Conservation (phyloP, 2,888 invertebrate genomes). For the Hypomecis atomaria region DNA sequence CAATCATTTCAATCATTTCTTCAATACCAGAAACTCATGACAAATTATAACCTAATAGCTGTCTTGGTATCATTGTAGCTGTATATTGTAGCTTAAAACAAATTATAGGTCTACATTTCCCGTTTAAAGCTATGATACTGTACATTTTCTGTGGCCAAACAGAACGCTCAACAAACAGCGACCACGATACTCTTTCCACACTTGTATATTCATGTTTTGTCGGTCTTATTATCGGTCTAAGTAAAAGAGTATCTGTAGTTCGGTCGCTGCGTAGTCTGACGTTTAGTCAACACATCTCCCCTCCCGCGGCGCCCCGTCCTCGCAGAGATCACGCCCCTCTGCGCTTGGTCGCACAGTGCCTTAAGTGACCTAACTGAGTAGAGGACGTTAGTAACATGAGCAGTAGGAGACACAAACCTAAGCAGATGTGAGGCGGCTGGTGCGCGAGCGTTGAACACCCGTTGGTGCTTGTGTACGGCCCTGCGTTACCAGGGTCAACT, state of each 20-base stretch:
- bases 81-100: too few relatives aligned
- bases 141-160: conserved; percentile 9
- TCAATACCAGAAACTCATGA: too few relatives aligned
- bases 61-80: too few relatives aligned
- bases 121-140: background rate
- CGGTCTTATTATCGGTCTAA: too few relatives aligned
- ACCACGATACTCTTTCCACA: too few relatives aligned
- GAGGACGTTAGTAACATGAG: conserved; percentile 65
- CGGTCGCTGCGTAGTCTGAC: too few relatives aligned
- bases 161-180: too few relatives aligned
- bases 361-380: conserved; percentile 50
- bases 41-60: too few relatives aligned
- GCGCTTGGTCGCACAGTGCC: conserved; percentile 16
- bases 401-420: conserved; percentile 83
- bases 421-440: conserved; percentile 68
- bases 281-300: conserved; percentile 5
- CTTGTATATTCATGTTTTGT: too few relatives aligned
- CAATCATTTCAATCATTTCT: too few relatives aligned
- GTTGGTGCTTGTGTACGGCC: conserved; percentile 54
- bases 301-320: conserved; percentile 4
- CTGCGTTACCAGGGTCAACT: conserved; percentile 50
- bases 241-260: too few relatives aligned
- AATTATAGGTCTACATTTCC: too few relatives aligned
- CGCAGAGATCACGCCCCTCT: conserved; percentile 25
- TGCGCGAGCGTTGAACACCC: conserved; percentile 68